Conservation (phyloP, 2,797 vertebrate genomes). For the Neosilurus hyrtlii region DNA sequence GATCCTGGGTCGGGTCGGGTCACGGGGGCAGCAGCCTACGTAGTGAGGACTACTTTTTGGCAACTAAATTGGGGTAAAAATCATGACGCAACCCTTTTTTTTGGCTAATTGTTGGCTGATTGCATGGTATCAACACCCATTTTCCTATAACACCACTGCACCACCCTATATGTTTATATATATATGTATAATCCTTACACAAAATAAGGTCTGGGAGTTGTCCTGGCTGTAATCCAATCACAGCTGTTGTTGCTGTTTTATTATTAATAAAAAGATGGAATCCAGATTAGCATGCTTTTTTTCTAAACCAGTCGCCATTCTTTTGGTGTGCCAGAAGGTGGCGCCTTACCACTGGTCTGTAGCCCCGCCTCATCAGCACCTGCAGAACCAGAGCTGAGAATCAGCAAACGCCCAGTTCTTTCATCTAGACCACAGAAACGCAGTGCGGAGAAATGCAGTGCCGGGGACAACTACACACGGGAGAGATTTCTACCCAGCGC, state of each 20-base stretch:
- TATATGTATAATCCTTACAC: not conserved
- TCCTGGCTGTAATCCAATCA: not conserved
- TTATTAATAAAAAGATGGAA: not conserved
- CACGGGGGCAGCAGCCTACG: no score
- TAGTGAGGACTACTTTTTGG: no score
- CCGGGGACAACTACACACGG: conserved; percentile 78
- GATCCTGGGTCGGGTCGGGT: no score
- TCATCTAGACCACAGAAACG: conserved; percentile 70
- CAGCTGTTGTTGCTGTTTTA: no score
- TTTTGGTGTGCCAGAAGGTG: conserved; percentile 70
- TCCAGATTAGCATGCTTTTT: not conserved
- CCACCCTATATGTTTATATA: not conserved
- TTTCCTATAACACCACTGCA: not conserved
- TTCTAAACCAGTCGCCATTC: not conserved
- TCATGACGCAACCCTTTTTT: no score
- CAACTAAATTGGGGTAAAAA: no score
- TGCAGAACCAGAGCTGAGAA: conserved; percentile 41
- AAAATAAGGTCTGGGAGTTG: not conserved
- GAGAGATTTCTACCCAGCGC: conserved; percentile 81
- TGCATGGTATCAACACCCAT: not conserved
- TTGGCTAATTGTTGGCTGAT: not conserved
- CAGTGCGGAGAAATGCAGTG: conserved; percentile 76
- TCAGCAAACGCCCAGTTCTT: conserved; percentile 39
- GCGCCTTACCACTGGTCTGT: conserved; percentile 67
- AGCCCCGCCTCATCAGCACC: conserved; percentile 53